Percentiles rank a stretch among this genome's conserved stretches.
Evolutionary conservation across 2,888 invertebrate genomes (phyloP).

Genomic region (Choreutis nemorana): DNA sequence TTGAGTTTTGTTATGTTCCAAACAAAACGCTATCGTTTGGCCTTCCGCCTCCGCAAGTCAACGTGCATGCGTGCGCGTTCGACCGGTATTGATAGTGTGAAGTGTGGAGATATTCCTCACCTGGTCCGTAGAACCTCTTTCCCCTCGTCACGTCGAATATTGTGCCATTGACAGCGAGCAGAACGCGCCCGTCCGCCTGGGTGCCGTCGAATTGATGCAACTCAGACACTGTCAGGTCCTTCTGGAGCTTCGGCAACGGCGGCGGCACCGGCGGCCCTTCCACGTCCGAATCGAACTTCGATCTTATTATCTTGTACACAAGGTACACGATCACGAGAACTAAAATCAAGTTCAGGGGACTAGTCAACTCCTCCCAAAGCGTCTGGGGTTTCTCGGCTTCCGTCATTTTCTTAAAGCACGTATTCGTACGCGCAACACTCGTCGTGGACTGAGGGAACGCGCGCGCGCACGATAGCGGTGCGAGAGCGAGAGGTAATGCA

Average conservation of each 20-base stretch:
- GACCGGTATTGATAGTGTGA: too few species aligned
- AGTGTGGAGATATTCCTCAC: slow-evolving; percentile 59
- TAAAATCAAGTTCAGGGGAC: slow-evolving; percentile 45
- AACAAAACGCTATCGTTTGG: too few species aligned
- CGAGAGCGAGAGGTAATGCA: too few species aligned
- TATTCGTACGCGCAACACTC: slow-evolving; percentile 8
- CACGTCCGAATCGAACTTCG: slow-evolving; percentile 43
- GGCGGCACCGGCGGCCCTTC: slow-evolving; percentile 48
- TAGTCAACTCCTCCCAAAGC: slow-evolving; percentile 52
- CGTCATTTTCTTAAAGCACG: too few species aligned
- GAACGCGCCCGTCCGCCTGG: slow-evolving; percentile 84
- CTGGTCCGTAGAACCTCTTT: slow-evolving; percentile 92
- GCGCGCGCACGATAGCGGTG: too few species aligned
- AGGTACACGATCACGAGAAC: slow-evolving; percentile 54
- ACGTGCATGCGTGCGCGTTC: too few species aligned
- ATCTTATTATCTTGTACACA: slow-evolving; percentile 70
- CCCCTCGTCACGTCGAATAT: slow-evolving; percentile 95
- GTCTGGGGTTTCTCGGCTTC: too few species aligned
- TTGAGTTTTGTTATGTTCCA: too few species aligned
- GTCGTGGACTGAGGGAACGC: slow-evolving; percentile 1
- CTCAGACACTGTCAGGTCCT: slow-evolving; percentile 90
- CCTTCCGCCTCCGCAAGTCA: too few species aligned
- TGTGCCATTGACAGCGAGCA: slow-evolving; percentile 92
- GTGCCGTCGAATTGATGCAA: slow-evolving; percentile 84
- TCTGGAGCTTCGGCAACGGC: slow-evolving; percentile 79